phyloP scores from a whole-genome alignment of 2,113 vertebrate genomes.

The Dunckerocampus dactyliophorus region DNA sequence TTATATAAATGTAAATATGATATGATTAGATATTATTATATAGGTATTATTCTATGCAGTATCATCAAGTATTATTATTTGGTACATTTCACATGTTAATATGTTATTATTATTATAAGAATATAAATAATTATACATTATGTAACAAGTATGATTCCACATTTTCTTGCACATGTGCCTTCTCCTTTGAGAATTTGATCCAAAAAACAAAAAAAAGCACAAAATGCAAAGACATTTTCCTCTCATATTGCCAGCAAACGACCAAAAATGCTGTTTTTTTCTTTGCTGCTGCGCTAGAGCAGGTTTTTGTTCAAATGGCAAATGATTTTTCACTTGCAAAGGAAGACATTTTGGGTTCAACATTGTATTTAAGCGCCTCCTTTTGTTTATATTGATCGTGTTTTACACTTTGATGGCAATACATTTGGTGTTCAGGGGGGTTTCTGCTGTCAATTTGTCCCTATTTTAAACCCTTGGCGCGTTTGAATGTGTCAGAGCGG shows the following conservation, averaged over 20 bases:
- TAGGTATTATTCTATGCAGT: too few species aligned
- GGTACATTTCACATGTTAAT: too few species aligned
- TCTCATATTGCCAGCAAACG: constrained; percentile 40
- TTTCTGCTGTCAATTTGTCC: not conserved
- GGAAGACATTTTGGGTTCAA: not conserved
- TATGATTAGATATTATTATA: too few species aligned
- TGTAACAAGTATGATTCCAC: not conserved
- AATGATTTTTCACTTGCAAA: constrained; percentile 4
- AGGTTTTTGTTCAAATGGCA: constrained; percentile 18
- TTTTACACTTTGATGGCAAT: constrained; percentile 54
- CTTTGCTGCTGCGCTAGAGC: constrained; percentile 16
- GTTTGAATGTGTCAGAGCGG: too few species aligned
- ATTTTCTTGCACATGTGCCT: constrained; percentile 51
- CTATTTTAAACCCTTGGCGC: too few species aligned
- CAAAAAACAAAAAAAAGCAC: constrained; percentile 17
- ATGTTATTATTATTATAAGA: too few species aligned
- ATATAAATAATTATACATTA: too few species aligned
- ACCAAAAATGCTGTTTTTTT: constrained; percentile 61
- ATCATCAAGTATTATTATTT: too few species aligned
- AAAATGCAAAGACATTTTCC: constrained; percentile 42
- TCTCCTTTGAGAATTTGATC: constrained; percentile 35
- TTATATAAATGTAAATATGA: too few species aligned
- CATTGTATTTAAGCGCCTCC: constrained; percentile 28
- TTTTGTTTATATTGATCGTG: constrained; percentile 20
- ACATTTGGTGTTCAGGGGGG: constrained; percentile 48